Conservation (phyloP, 1,140 invertebrate genomes). For the Nautilus pompilius region DNA sequence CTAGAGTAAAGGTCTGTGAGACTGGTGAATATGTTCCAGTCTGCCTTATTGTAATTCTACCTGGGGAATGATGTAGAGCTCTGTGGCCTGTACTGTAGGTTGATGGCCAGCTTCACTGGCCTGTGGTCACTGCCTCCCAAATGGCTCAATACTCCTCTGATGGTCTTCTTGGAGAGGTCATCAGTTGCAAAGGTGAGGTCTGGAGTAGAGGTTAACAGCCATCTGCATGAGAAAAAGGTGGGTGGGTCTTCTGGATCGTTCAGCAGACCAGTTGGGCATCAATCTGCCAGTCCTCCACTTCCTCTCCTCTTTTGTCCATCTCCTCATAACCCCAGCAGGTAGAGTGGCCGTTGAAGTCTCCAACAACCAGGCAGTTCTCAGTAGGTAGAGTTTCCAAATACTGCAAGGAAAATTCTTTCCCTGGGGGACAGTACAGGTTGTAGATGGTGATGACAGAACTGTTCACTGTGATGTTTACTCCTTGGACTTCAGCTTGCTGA, state of each 20-base stretch:
- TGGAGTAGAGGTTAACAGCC: slow-evolving; percentile 7
- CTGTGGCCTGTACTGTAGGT: too few relatives aligned
- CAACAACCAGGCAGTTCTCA: slow-evolving; percentile 5
- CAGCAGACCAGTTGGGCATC: background rate
- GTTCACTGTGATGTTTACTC: too few relatives aligned
- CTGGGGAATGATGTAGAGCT: background rate
- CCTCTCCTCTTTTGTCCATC: slow-evolving; percentile 13
- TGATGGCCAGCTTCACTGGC: too few relatives aligned
- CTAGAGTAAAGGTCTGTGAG: too few relatives aligned
- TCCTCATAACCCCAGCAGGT: slow-evolving; percentile 22
- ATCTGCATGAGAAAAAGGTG: slow-evolving; percentile 2
- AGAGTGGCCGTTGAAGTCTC: slow-evolving; percentile 25
- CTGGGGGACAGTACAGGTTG: slow-evolving; percentile 2
- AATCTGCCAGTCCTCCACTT: slow-evolving; percentile 12
- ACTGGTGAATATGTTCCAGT: too few relatives aligned
- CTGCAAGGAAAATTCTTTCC: background rate
- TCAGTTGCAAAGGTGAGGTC: slow-evolving; percentile 5
- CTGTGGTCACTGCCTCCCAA: background rate
- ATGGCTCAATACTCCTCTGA: background rate
- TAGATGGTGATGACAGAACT: too few relatives aligned
- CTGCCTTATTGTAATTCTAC: slow-evolving; percentile 4
- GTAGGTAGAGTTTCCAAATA: background rate
- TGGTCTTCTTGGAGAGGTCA: background rate
- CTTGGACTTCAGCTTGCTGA: background rate
- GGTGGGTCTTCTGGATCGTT: background rate